These are phyloP conservation scores for Melipona beecheii DNA, from an alignment of 2,888 invertebrate species.

Conservation along the genomic window DNA sequence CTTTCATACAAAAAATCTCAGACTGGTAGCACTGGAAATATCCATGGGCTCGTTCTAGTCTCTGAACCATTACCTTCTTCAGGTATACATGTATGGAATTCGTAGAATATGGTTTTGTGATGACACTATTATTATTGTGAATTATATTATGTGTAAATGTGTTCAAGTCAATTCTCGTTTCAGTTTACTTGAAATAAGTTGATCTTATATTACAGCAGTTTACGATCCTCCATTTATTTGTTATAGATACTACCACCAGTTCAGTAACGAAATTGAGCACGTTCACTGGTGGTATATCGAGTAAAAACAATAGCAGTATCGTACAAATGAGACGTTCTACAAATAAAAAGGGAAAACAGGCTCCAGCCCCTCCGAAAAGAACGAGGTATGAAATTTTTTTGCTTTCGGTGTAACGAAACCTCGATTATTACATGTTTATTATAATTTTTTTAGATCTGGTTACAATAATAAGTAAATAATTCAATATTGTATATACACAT, in stretches of 20 bases:
- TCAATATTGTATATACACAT: neutral
- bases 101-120: conserved; percentile 15
- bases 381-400: conserved; percentile 88
- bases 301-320: conserved; percentile 86
- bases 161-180: neutral
- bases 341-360: conserved; percentile 95
- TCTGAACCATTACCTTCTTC: conserved; percentile 82
- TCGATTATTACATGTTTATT: conserved; percentile 32
- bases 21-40: conserved; percentile 87
- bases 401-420: conserved; percentile 9
- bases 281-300: conserved; percentile 86
- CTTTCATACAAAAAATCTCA: conserved; percentile 88
- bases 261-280: conserved; percentile 87
- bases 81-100: conserved; percentile 58
- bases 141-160: neutral
- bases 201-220: neutral
- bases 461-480: conserved; percentile 13
- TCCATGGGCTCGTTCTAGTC: conserved; percentile 85
- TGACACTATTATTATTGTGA: neutral
- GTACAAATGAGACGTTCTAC: conserved; percentile 95
- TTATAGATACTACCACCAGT: conserved; percentile 83
- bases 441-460: conserved; percentile 7
- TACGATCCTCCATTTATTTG: conserved; percentile 11
- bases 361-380: conserved; percentile 97
- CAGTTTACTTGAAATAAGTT: neutral